phyloP scores from a whole-genome alignment of 2,797 vertebrate genomes.

The Sorex maritimensis region DNA sequence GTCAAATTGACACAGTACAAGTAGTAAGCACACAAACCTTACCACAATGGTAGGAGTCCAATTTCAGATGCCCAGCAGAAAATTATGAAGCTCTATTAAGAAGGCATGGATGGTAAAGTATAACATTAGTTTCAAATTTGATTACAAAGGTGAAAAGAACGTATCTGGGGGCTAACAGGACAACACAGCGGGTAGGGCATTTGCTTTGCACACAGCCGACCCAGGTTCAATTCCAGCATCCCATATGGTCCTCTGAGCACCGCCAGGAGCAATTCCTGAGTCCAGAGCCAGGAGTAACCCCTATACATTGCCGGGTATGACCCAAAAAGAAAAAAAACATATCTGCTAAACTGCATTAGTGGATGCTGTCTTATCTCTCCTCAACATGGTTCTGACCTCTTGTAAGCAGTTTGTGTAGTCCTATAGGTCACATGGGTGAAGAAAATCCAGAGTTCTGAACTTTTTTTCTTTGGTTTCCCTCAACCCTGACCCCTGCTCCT shows the following conservation, averaged over 20 bases:
- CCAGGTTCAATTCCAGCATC: too few species aligned
- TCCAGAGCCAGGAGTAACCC: too few species aligned
- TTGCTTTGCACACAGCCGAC: too few species aligned
- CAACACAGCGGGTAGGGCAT: too few species aligned
- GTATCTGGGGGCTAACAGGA: background rate
- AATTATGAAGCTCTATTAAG: background rate
- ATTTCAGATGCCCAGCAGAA: background rate
- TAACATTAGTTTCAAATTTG: conserved; percentile 7
- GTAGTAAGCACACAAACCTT: background rate
- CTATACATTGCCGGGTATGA: too few species aligned
- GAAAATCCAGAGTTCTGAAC: background rate
- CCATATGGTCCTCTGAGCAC: too few species aligned
- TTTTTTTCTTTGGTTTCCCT: background rate
- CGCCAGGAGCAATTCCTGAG: too few species aligned
- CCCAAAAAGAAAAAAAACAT: background rate
- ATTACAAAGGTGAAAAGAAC: conserved; percentile 36
- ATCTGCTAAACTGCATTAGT: background rate
- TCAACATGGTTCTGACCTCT: background rate
- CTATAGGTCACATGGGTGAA: background rate
- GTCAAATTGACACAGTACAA: background rate
- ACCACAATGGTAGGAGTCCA: background rate
- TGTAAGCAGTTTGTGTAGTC: background rate
- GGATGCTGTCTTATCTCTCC: background rate
- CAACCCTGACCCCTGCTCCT: background rate
- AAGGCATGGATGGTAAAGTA: background rate